Base-by-base conservation (phyloP, 1,140 invertebrate genomes). In the Cyclargus thomasi region DNA sequence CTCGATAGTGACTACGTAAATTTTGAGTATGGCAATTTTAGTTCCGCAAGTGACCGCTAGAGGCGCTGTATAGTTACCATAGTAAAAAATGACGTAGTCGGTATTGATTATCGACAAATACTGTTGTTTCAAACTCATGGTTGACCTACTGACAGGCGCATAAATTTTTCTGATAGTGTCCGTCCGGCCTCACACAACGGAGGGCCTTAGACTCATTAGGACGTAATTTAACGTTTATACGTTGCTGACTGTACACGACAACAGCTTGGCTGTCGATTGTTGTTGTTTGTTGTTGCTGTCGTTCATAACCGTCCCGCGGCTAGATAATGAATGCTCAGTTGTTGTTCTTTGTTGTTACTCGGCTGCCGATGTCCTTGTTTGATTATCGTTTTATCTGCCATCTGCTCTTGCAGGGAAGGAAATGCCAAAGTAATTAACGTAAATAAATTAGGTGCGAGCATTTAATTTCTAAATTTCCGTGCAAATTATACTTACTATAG, bases 251-350 rank as follows among this genome's bases (percentile, higher is more conserved):
- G 39, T 47, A 47, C 11, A 47, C 14, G 14, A 16, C n/a, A 39
- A 14, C 39, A 16, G 39, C 39, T 47, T 16, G 39, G 39, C 8
- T 47, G 39, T 47, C 39, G 14, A 47, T 47, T 47, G 39, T 47
- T 47, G 39, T 47, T 47, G 10, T 11, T 47, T 47, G 39, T 47
- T 47, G 39, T 16, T 47, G 39, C 29, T 29, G 29, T 29, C 29
- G 29, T 29, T 14, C 39, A 47, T 47, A 47, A 47, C 39, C 39
- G 39, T 47, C 39, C 39, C 39, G 39, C 39, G 39, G 39, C 39
- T 47, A 47, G 39, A 47, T 47, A 47, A 47, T 47, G 39, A 47
- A 47, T 47, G 39, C 39, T 47, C 39, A 47, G 39, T 47, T 47
- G 39, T 47, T 47, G 39, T 47, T 47, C 39, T 47, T 29, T 29